Base-by-base conservation (phyloP, 1,140 invertebrate genomes). In the Caenorhabditis remanei region DNA sequence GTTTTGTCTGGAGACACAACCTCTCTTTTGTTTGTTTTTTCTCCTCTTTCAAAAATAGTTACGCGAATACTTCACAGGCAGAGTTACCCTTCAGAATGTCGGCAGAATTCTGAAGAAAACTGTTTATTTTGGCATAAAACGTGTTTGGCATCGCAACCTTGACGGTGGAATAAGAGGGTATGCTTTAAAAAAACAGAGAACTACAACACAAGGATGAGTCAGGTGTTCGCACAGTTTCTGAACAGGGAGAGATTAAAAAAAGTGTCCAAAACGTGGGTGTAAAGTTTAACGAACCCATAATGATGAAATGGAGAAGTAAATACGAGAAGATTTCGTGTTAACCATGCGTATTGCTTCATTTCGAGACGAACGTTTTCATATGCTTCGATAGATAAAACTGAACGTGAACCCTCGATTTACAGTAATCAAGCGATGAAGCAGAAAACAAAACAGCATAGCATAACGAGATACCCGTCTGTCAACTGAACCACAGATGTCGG, bases 71-170 rank as follows among this genome's bases (percentile, higher is more conserved):
- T 53, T 79, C 46, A 21, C 13, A 21, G n/a, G 46, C 11, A 21
- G 7, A 40, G 71, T n/a, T 53, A 50, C 65, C 65, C 65, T 71
- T 71, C 46, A 79, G n/a, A 32, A n/a, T 65, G 84, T 63, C 56
- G 84, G 84, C 56, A 21, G 24, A 65, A 67, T 19, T 50, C 21
- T 41, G 61, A 32, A 48, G 61, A 43, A 84, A 58, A 63, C 55
- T 84, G 58, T 84, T 63, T 84, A 61, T 63, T 84, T 63, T 84
- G 58, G 55, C 53, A 63, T 84, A 84, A 32, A 63, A 61, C 83
- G 32, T 48, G 83, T 61, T 61, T 58, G 14, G 40, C 21, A 55
- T 84, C 83, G 83, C 53, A 84, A 63, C 83, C 84, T 85, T 85
- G 55, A 58, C 41, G 53, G 19, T 58, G 13, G 79, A 48, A 79